Evolutionary conservation across 2,113 vertebrate species (phyloP), one percentile per base, ranked within the genome.

Genomic region (zebrafish (Danio rerio)): DNA sequence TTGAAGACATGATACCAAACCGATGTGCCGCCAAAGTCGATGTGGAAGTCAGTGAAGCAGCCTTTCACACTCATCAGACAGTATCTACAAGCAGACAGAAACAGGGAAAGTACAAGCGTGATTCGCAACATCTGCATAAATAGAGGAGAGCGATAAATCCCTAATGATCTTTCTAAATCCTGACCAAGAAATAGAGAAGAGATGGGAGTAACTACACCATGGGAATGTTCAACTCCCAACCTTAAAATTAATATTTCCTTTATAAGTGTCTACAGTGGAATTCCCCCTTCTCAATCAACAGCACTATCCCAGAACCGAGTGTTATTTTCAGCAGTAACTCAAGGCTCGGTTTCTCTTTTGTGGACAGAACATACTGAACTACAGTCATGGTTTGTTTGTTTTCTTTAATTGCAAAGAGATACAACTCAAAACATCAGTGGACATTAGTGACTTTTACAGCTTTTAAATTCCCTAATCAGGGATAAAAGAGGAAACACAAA

Each of bases 1-100:
- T 96, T 94, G 84, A 97, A 95, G 87, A 99, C 96, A 87, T 99
- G 98, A 87, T 99, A 99, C 98, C 98, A 99, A 75, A 99, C 98
- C 3, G 98, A 98, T 40, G 98, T 99, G 20, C 98, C 98, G 62
- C 98, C 98, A 9, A 99, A 99, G 90, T 99, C 98, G 74, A 99
- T 95, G 43, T 99, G 98, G 92, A 99, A 99, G 89, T 99, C 98
- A 86, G 98, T 99, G 91, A 98, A 99, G 92, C 97, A 99, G 89
- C 97, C 98, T 91, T 97, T 95, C 76, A 99, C 98, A 79, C 98
- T 99, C 98, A 99, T 99, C 78, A 99, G 92, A 92, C 98, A 99
- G 92, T 99, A 99, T 85, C 98, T 99, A 13, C 12, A 69, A 50
- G 50, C 31, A 61, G 55, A 45, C n/a, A 50, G 20, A 62, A 8